phyloP scores from a whole-genome alignment of 2,797 vertebrate species.

The Pangasius sanitwongsei region DNA sequence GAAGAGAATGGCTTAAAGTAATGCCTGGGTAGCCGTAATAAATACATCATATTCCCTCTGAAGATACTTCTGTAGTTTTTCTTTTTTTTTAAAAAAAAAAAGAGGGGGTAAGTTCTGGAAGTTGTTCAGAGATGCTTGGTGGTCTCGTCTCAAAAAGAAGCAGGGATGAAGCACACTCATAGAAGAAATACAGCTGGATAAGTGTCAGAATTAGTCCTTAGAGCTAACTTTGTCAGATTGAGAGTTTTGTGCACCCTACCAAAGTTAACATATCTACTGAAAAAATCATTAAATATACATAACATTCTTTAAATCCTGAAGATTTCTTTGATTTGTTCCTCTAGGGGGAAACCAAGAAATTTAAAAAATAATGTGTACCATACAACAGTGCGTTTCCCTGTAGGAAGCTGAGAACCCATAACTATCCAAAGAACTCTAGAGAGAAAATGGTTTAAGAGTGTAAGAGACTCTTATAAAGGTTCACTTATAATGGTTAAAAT shows the following conservation, averaged over 20 bases:
- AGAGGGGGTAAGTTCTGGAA: background rate
- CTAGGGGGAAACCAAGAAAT: no score
- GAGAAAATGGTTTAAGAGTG: background rate
- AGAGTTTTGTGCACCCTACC: background rate
- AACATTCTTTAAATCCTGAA: background rate
- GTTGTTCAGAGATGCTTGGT: background rate
- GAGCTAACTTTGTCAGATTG: background rate
- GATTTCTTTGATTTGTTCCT: background rate
- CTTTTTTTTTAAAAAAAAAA: background rate
- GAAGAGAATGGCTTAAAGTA: background rate
- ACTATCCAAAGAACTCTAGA: background rate
- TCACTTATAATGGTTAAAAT: background rate
- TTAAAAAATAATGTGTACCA: no score
- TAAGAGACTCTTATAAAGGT: background rate
- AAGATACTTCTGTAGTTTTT: background rate
- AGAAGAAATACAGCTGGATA: conserved; percentile 24
- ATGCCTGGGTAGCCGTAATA: background rate
- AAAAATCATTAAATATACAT: background rate
- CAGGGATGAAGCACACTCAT: conserved; percentile 12
- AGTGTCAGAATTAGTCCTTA: conserved; percentile 8
- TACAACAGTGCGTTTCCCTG: background rate
- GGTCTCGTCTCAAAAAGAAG: background rate
- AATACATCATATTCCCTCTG: conserved; percentile 13
- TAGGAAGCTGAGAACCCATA: background rate
- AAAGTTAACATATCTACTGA: conserved; percentile 21